A percentile compares a stretch with the other conserved stretches of the same genome.
These are phyloP conservation scores for Steinernema khuongi DNA, from an alignment of 1,140 invertebrate species.

Conservation along the genomic window DNA sequence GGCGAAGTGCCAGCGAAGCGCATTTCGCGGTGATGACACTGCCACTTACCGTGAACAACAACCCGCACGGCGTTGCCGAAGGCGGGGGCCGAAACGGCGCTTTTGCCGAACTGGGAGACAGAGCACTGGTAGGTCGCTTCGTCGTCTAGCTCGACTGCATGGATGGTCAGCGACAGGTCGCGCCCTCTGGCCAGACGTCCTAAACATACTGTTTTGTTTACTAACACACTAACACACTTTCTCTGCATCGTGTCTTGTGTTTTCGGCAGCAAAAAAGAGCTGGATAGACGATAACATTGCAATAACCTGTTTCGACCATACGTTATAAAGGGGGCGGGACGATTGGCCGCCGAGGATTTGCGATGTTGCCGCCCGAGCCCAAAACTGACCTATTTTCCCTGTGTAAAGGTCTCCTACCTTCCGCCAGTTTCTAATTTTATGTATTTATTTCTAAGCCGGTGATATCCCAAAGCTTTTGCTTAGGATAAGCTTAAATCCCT, in stretches of 20 bases:
- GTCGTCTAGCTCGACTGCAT: not conserved
- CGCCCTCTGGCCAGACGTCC: not conserved
- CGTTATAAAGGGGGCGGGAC: conserved; percentile 11
- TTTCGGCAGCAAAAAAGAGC: conserved; percentile 7
- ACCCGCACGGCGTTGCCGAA: not conserved
- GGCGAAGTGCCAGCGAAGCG: no score
- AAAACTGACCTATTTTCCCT: conserved; percentile 12
- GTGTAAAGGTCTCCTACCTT: conserved; percentile 13
- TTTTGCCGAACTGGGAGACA: not conserved
- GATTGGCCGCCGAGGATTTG: conserved; percentile 12
- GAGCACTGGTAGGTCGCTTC: conserved; percentile 3
- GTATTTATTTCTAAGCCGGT: not conserved
- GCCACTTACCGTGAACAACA: conserved; percentile 1
- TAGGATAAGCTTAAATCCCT: not conserved
- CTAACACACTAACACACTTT: conserved; percentile 15
- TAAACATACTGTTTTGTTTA: not conserved
- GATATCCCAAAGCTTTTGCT: conserved; percentile 9
- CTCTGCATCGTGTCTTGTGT: conserved; percentile 6
- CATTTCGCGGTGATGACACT: no score
- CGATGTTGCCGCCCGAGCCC: conserved; percentile 15
- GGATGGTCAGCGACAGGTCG: not conserved
- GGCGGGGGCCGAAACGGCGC: not conserved
- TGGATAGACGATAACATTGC: conserved; percentile 12
- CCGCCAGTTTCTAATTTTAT: conserved; percentile 15
- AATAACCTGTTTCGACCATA: conserved; percentile 15